Evolutionary conservation across 35 echinoderm and acorn worm species (phyloP), one percentile per base, ranked within the genome.

Genomic region (Heliocidaris tuberculata): DNA sequence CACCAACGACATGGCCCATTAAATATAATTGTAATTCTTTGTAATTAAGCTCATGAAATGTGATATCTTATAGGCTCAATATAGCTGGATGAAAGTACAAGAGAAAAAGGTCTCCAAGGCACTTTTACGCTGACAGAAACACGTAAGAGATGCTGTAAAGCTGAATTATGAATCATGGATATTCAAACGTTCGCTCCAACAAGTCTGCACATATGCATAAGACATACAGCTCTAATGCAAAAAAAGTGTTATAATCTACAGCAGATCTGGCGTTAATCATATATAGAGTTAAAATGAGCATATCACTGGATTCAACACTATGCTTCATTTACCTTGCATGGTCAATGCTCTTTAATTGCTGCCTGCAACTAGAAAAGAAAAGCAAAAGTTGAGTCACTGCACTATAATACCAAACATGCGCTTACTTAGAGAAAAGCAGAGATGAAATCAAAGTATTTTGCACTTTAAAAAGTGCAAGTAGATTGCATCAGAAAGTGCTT

Each of bases 371-470:
- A 48, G 31, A 89, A 47, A 48, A 47, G 5, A 89, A 78, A 78
- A 27, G 60, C 60, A 24, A 21, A 19, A 78, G 65, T 19, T 19
- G 65, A 78, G 65, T 78, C 65, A 78, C 19, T 78, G 65, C 27
- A 78, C 65, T 78, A n/a, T 78, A 78, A 78, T 78, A 78, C 65
- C 65, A 78, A 78, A n/a, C 65, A 78, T 78, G 65, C 27, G 27
- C 65, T 78, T 78, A n/a, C 65, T 27, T 78, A 21, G 4, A 78
- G 65, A 78, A n/a, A 78, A 21, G 65, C 4, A 19, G 27, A 78
- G 65, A 78, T 78, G 65, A 78, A 78, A 78, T 78, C 65, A 78
- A 78, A 78, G 65, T 78, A 78, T 78, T 78, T 78, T 78, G 65
- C 65, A 78, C 65, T 78, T 78, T 78, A 78, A 78, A 78, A 78